Evolutionary conservation across 2,888 invertebrate genomes (phyloP), one percentile per base, ranked within the genome.

Genomic region (Gerris lacustris): DNA sequence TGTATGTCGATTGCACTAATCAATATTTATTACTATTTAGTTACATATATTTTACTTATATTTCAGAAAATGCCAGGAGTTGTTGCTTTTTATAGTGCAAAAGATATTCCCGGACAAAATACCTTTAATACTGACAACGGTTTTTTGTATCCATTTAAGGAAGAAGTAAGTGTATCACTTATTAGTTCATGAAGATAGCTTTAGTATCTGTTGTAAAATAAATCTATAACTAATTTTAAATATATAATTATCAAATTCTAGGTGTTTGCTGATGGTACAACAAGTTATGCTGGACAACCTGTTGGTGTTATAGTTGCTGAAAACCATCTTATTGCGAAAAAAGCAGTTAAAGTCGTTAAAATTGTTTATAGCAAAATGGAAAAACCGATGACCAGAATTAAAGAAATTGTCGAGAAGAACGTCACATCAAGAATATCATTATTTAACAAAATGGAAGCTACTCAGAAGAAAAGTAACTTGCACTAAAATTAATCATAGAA

Each of bases 261-360:
- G 74, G 67, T 75, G n/a, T 74, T 75, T 67, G 74, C 73, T 17
- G 69, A 71, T 67, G 73, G 67, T 68, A 79, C 80, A 44, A 82
- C 90, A 0, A 78, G 81, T 15, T 91, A 85, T 78, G 85, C 87
- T 73, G 87, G 89, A 0, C 93, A 94, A 77, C 87, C 92, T 0
- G 77, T 92, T 6, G 94, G 89, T 0, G 77, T 93, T 1, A 82
- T 94, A 6, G 86, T 88, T 0, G 93, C 92, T 0, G 83, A 81
- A 9, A 84, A 83, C 2, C 84, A 84, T 44, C 81, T 81, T 0
- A 75, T 86, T 31, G 89, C 89, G 0, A 82, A 85, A 72, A 79
- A 82, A 72, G 88, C 87, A 0, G 84, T 85, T 0, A 80, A 81
- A 43, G 79, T 85, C 66, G 86, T 89, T 0, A 82, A 84, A 77